Conservation (phyloP, 2,113 vertebrate genomes). For the Saguinus midas region DNA sequence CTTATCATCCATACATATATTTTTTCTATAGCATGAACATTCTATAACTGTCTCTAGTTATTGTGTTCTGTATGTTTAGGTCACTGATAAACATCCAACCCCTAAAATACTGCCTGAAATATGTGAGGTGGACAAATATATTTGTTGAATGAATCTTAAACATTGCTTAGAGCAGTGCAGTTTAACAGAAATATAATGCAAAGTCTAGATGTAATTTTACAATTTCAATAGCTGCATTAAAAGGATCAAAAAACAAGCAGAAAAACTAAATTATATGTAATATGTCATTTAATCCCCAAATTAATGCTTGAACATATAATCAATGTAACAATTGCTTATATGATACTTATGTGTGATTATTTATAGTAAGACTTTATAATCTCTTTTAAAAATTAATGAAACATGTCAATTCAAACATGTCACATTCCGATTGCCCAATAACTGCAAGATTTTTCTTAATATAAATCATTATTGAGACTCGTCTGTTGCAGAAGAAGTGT, state of each 20-base stretch:
- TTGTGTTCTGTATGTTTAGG: neutral
- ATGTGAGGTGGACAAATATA: neutral
- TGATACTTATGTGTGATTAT: neutral
- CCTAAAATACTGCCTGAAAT: neutral
- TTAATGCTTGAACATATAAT: neutral
- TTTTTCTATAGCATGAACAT: neutral
- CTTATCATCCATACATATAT: neutral
- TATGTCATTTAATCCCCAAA: neutral
- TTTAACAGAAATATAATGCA: too few relatives aligned
- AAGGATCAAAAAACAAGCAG: neutral
- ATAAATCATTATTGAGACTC: neutral
- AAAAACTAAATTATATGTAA: neutral
- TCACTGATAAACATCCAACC: accelerated
- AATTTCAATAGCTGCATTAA: neutral
- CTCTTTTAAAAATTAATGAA: neutral
- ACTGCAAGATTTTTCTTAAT: neutral
- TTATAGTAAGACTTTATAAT: neutral
- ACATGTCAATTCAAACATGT: neutral
- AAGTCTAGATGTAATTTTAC: too few relatives aligned
- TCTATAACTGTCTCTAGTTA: neutral
- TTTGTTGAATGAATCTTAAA: neutral
- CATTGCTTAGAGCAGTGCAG: neutral
- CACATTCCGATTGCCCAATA: neutral
- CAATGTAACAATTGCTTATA: too few relatives aligned
- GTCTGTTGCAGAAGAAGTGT: neutral